Base-by-base conservation (phyloP, 1,140 invertebrate species). In the Lordiphosa clarofinis region DNA sequence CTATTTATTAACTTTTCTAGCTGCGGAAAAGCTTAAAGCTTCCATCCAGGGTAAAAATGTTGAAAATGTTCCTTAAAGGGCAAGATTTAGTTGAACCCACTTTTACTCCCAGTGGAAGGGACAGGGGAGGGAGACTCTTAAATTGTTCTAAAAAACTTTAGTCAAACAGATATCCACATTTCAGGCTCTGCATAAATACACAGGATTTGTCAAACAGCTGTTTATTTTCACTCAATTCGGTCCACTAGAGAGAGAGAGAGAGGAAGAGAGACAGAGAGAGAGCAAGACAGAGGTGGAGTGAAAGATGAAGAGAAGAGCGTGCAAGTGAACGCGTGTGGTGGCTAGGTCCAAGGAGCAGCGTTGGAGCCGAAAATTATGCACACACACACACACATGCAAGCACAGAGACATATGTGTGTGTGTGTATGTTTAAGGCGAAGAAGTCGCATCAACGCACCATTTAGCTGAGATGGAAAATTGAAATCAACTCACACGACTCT, bases 391-490 rank as follows among this genome's bases (percentile, higher is more conserved):
- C 15, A 33, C 24, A 1, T 28, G 19, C 13, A 21, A 19, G 8
- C 35, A 38, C 35, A 12, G n/a, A 37, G 10, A 35, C 24, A 54
- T 15, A 15, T 15, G 15, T 15, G 3, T 15, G 15, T 15, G 3
- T 15, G 15, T 4, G 21, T 37, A 19, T 7, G 7, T 6, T n/a
- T n/a, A 10, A 40, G 31, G 31, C 28, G 19, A 52, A 12, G 13
- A 15, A 12, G n/a, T 35, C 46, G 6, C 24, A 56, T 39, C 28
- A 15, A 49, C 44, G 5, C 59, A 42, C 52, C 21, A 55, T 53
- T 43, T 40, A 60, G 57, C 52, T 10, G 35, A 58, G 61, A 44
- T 40, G 15, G 38, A 53, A 49, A 35, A 64, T 59, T 48, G 19
- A 15, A 60, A 55, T 11, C 47, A 50, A n/a, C 28, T 13, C 56